Evolutionary conservation across 2,888 invertebrate genomes (phyloP).

Genomic region (Meiosimyza platycephala): DNA sequence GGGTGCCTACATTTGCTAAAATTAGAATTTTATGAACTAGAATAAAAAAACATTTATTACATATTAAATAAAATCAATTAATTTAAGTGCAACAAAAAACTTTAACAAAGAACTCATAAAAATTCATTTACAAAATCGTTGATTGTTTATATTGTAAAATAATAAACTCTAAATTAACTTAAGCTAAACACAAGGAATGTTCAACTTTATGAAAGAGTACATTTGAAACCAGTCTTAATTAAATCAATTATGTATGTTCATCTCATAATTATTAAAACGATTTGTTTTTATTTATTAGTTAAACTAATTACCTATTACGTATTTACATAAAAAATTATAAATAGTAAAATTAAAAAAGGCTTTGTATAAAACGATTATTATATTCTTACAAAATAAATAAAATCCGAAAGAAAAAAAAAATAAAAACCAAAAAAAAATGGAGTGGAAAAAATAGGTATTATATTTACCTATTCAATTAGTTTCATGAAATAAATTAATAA

Average conservation of each 20-base stretch:
- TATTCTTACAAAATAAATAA: constrained; percentile 35
- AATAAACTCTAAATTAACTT: constrained; percentile 11
- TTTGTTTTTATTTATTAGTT: constrained; percentile 16
- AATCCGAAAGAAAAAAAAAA: constrained; percentile 35
- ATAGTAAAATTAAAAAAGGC: constrained; percentile 50
- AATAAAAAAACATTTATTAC: constrained; percentile 34
- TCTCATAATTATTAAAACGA: constrained; percentile 1
- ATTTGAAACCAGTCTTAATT: constrained; percentile 41
- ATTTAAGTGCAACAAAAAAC: constrained; percentile 30
- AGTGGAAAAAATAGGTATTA: constrained; percentile 43
- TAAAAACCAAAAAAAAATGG: constrained; percentile 33
- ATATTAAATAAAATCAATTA: constrained; percentile 35
- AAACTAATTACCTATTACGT: constrained; percentile 48
- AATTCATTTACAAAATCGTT: constrained; percentile 37
- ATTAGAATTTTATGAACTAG: constrained; percentile 63
- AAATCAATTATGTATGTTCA: constrained; percentile 45
- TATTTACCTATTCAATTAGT: constrained; percentile 50
- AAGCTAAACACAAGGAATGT: neutral
- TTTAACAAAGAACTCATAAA: constrained; percentile 35
- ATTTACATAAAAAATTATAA: constrained; percentile 54
- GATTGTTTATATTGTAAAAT: constrained; percentile 35
- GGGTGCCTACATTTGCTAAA: constrained; percentile 68
- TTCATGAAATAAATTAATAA: constrained; percentile 49
- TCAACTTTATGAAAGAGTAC: constrained; percentile 36
- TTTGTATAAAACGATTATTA: constrained; percentile 54